Evolutionary conservation across 2,113 vertebrate genomes (phyloP).

Genomic region (Malurus cyaneus): DNA sequence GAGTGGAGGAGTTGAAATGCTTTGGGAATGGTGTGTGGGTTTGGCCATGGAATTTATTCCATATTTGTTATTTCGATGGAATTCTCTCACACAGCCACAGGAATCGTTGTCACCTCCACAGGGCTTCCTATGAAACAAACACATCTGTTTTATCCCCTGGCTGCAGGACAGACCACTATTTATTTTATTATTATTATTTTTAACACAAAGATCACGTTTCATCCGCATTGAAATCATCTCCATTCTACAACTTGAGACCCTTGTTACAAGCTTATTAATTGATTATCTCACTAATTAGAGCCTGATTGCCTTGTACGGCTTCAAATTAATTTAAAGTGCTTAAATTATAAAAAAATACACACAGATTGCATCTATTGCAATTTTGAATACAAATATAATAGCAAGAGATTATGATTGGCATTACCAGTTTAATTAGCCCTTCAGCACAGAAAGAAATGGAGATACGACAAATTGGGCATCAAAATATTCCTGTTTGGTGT

Average conservation of each 20-base stretch:
- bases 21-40: background rate
- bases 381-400: conserved; percentile 46
- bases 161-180: background rate
- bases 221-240: background rate
- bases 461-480: background rate
- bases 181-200: background rate
- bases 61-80: conserved; percentile 11
- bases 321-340: conserved; percentile 48
- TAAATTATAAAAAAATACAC: background rate
- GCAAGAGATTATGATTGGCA: conserved; percentile 14
- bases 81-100: background rate
- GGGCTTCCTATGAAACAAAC: background rate
- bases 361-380: conserved; percentile 29
- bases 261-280: conserved; percentile 56
- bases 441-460: background rate
- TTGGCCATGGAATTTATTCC: background rate
- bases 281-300: conserved; percentile 47
- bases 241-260: background rate
- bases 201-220: background rate
- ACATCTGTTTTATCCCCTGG: background rate
- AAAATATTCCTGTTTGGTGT: background rate
- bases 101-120: background rate
- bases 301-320: background rate
- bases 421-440: conserved; percentile 44
- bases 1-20: background rate